These are phyloP conservation scores for Elephas maximus DNA, from an alignment of 2,113 vertebrate species.

Conservation along the genomic window DNA sequence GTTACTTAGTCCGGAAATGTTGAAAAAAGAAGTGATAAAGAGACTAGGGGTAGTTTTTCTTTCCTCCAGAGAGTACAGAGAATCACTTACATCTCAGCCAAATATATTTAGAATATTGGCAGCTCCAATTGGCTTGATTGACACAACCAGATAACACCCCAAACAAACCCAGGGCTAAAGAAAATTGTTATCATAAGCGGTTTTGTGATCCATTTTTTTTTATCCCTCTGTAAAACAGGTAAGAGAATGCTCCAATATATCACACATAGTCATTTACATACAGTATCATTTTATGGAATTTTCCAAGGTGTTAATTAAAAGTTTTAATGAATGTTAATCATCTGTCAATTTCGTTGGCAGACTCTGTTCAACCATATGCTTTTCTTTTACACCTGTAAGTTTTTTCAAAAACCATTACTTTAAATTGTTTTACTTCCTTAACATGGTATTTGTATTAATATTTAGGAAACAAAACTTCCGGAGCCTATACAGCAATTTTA, in stretches of 20 bases:
- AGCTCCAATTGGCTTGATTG: conserved; percentile 73
- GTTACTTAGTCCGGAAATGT: conserved; percentile 51
- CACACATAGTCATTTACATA: conserved; percentile 87
- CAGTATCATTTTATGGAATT: conserved; percentile 86
- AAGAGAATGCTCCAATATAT: conserved; percentile 82
- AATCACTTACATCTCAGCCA: conserved; percentile 71
- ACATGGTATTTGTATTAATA: conserved; percentile 87
- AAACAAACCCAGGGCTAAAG: conserved; percentile 74
- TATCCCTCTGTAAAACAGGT: conserved; percentile 72
- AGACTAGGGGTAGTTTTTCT: conserved; percentile 67
- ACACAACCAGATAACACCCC: conserved; percentile 62
- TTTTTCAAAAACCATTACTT: conserved; percentile 83
- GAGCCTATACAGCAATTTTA: conserved; percentile 68
- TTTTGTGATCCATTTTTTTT: conserved; percentile 57
- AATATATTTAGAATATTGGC: conserved; percentile 73
- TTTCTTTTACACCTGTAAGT: conserved; percentile 89
- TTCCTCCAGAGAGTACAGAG: conserved; percentile 69
- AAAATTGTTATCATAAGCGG: conserved; percentile 67
- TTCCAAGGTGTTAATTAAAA: conserved; percentile 91
- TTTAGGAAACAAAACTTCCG: conserved; percentile 87
- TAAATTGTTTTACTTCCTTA: conserved; percentile 87
- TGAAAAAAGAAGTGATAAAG: background rate
- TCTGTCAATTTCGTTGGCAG: conserved; percentile 88
- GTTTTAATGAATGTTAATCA: conserved; percentile 91
- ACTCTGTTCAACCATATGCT: conserved; percentile 88